Evolutionary conservation across 2,113 vertebrate genomes (phyloP), one percentile per base, ranked within the genome.

Genomic region (Syrmaticus mikado): DNA sequence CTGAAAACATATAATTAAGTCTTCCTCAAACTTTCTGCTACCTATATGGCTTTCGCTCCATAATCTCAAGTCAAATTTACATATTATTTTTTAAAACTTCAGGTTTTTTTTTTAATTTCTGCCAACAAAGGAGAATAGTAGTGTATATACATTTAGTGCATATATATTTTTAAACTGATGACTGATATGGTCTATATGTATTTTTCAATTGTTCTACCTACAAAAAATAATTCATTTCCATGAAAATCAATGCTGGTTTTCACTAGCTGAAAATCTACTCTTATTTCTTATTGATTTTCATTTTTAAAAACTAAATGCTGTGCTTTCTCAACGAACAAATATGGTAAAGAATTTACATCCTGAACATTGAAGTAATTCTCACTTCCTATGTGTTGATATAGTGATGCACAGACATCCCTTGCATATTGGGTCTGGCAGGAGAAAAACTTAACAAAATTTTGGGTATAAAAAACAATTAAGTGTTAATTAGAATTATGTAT

Each of bases 1-100:
- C 70, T 80, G 57, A 85, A 89, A 91, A 87, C 55, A 65, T 16
- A 18, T 76, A 85, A 95, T 94, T 89, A 92, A 93, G 66, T 60
- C 57, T 88, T 92, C 78, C 53, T 76, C 50, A 22, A 50, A 52
- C 36, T 87, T 92, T 67, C 74, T 36, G 3, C 65, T 64, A 10
- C 52, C 70, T 57, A 8, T 25, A 24, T 64, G 68, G 67, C n/a
- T 13, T 93, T 92, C 34, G 1, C 57, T 38, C 62, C 41, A n/a
- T 24, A 66, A 71, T 65, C 40, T 94, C 88, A 87, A 94, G 91
- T 94, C 87, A 67, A 19, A 53, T 73, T 80, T 70, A 27, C 28
- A 14, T 80, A 22, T 58, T 41, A 38, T 64, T 70, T 93, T 77
- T 87, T 2, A 71, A 87, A 73, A 16, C 53, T 55, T 92, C 74